Conservation (phyloP, 37 sponge, comb jelly and placozoan species). For the Theonella swinhoei region DNA sequence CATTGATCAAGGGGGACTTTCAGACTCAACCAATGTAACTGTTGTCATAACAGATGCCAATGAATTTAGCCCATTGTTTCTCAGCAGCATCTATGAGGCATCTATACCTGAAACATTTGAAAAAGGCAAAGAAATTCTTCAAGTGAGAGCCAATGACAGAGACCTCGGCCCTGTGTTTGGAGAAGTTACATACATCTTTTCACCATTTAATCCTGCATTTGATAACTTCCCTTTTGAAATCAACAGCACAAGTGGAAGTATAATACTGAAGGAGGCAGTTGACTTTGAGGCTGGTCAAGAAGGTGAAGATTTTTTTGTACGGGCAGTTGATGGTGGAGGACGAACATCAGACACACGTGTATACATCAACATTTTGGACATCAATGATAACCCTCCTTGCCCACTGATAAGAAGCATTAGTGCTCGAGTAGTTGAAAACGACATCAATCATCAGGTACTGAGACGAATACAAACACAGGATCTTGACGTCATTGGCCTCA, state of each 20-base stretch:
- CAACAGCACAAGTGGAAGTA: constrained; percentile 29
- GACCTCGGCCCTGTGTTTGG: constrained; percentile 49
- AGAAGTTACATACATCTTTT: constrained; percentile 13
- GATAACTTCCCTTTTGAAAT: constrained; percentile 27
- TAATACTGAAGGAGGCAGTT: constrained; percentile 3
- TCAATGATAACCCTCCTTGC: constrained; percentile 74
- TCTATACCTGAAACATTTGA: constrained; percentile 24
- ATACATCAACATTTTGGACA: constrained; percentile 48
- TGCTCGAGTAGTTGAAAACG: constrained; percentile 18
- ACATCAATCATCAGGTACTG: neutral
- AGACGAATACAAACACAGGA: constrained; percentile 22
- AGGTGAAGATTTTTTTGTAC: constrained; percentile 35
- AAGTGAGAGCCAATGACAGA: constrained; percentile 50
- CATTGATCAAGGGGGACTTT: constrained; percentile 24
- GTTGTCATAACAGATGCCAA: constrained; percentile 51
- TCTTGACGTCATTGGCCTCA: constrained; percentile 18
- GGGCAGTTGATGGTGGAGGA: constrained; percentile 50
- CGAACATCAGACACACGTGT: constrained; percentile 6
- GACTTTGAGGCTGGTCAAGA: constrained; percentile 48
- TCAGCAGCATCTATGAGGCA: neutral
- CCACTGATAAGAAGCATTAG: constrained; percentile 5
- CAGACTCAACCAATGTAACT: constrained; percentile 33
- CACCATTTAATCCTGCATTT: neutral
- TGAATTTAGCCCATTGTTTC: constrained; percentile 53
- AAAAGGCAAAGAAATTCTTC: constrained; percentile 21